Base-by-base conservation (phyloP, 2,797 vertebrate species). In the Dipus sagitta region DNA sequence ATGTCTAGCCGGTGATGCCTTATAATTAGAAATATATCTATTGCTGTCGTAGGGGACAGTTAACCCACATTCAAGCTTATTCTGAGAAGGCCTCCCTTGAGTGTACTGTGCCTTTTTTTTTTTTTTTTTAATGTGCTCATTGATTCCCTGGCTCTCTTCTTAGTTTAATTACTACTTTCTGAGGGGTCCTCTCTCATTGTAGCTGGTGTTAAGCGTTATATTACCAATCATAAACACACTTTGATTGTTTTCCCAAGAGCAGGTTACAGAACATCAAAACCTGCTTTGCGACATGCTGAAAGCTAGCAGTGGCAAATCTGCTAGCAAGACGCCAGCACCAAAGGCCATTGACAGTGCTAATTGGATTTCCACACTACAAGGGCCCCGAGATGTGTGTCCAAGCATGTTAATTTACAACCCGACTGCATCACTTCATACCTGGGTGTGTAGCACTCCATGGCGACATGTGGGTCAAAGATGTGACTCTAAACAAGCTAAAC, bases 161-260 rank as follows among this genome's bases (percentile, higher is more conserved):
- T 87, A 95, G 81, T 65, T 88, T 95, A 94, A 95, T 95, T 95
- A 92, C 74, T 91, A 13, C 65, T 96, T 96, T 94, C 85, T 75
- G 85, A 90, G 94, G 76, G 38, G 67, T 71, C 60, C 54, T 87
- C 67, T 78, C 60, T 92, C 30, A 20, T 93, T 94, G 88, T 83
- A 92, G 77, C 64, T 68, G 8, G 3, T 88, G 71, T 94, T 96
- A 93, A 92, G 65, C 62, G 62, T 93, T 94, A 95, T 87, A 82
- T 76, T 94, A 83, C 65, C 92, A 89, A 94, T 94, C 83, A 85
- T 96, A 95, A 96, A 93, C 90, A 80, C 17, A 70, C 90, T 95
- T 92, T 86, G 93, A 82, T 94, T 78, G 58, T 92, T 96, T 96
- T 95, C 92, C 93, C 92, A 90, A 88, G 95, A 93, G 88, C 84